A percentile compares a stretch with the other conserved stretches of the same genome.
Evolutionary conservation across 2,797 vertebrate genomes (phyloP).

Genomic region (Gymnodraco acuticeps): DNA sequence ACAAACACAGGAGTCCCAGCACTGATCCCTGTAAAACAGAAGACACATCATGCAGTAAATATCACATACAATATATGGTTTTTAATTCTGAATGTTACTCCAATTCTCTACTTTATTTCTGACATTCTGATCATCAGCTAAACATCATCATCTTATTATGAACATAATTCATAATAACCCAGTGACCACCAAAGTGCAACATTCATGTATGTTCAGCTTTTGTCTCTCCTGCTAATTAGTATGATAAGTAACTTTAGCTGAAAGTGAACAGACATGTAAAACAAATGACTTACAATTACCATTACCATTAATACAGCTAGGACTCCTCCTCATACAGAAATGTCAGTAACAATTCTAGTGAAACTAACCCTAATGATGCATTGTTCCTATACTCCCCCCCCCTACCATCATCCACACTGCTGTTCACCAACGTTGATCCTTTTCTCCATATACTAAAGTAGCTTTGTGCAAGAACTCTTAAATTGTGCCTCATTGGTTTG

Average conservation of each 20-base stretch:
- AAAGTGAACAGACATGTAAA: not conserved
- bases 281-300: not conserved
- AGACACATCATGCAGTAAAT: not conserved
- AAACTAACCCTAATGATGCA: not conserved
- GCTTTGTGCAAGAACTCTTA: too few species aligned
- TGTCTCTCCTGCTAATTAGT: not conserved
- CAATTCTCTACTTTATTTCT: not conserved
- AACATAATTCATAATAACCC: not conserved
- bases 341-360: not conserved
- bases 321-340: not conserved
- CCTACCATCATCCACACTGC: too few species aligned
- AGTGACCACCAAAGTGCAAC: too few species aligned
- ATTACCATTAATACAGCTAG: not conserved
- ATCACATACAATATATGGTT: not conserved
- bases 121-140: not conserved
- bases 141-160: not conserved
- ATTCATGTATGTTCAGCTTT: not conserved
- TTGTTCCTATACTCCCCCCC: not conserved
- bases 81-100: not conserved
- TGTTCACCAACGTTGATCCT: too few species aligned
- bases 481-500: too few species aligned
- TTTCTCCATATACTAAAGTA: not conserved
- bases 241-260: not conserved
- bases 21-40: slow-evolving; percentile 9
- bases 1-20: slow-evolving; percentile 9